Evolutionary conservation across 1,140 invertebrate species (phyloP), one percentile per base, ranked within the genome.

Genomic region (Pentalonia nigronervosa): DNA sequence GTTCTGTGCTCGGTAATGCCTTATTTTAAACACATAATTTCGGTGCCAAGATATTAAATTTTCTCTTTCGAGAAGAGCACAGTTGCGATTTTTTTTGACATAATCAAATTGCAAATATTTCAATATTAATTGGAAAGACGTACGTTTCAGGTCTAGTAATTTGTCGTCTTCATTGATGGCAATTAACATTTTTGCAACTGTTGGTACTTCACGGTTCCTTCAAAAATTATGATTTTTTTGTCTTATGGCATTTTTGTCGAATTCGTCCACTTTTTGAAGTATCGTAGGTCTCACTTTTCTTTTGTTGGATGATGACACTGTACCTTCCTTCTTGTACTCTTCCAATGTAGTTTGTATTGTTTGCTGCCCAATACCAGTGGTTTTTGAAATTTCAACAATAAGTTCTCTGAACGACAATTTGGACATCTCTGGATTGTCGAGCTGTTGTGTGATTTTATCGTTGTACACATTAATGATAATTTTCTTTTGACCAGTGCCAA

Each of bases 31-130:
- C 20, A 93, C 45, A 50, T 48, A 93, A 48, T 25, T 25, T 50
- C 81, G 34, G 17, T 81, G 36, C 91, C 91, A 83, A 25, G n/a
- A 34, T 81, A 93, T 84, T 34, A 83, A 6, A 93, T 93, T 81
- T 76, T 50, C 81, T n/a, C 91, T 76, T 83, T 93, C 91, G 8
- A 76, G 41, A 47, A 83, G 67, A 23, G 81, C 47, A 48, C n/a
- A 84, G 34, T 93, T 76, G 2, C 76, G 60, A 83, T 83, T 83
- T 93, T 50, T 84, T 84, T 84, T 91, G 17, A 76, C 25, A 21
- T 76, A 86, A 14, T 50, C 67, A 84, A 93, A 93, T 50, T 83
- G 20, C 21, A 83, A 93, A 83, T 93, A 30, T 48, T 81, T 93
- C 41, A 93, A 50, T 47, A 86, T 30, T 47, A 8, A 30, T 30